Percentiles rank a stretch among this genome's conserved stretches.
These are phyloP conservation scores for Microcebus jonahi DNA, from an alignment of 2,113 vertebrate species.

Conservation along the genomic window DNA sequence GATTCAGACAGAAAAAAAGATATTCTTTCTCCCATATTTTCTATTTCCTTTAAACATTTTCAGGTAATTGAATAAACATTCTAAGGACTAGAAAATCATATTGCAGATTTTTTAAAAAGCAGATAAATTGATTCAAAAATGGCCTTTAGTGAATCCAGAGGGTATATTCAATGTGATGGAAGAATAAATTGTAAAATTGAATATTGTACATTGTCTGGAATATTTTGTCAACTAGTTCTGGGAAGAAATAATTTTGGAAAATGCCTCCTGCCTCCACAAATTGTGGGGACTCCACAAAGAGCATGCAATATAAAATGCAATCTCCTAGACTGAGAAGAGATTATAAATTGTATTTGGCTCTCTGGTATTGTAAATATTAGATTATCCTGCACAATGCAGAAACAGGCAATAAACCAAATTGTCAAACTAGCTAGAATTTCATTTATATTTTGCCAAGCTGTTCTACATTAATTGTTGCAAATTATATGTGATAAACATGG, in stretches of 20 bases:
- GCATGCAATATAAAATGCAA: constrained; percentile 46
- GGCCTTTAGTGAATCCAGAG: background rate
- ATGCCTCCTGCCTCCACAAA: background rate
- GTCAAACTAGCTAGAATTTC: constrained; percentile 64
- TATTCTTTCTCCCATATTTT: background rate
- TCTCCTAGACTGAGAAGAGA: background rate
- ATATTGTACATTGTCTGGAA: background rate
- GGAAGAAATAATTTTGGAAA: constrained; percentile 51
- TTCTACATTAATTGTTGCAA: constrained; percentile 60
- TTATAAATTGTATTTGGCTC: constrained; percentile 53
- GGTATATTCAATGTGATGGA: background rate
- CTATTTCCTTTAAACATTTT: constrained; percentile 3
- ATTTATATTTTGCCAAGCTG: constrained; percentile 64
- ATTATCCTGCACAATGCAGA: constrained; percentile 60
- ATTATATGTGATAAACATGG: constrained; percentile 61
- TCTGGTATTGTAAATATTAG: constrained; percentile 45
- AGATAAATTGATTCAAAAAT: constrained; percentile 51
- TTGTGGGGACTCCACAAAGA: background rate
- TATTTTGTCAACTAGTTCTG: background rate
- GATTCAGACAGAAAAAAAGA: constrained; percentile 33
- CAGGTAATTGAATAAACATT: constrained; percentile 31
- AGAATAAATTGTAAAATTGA: constrained; percentile 38
- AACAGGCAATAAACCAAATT: constrained; percentile 60
- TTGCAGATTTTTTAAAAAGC: constrained; percentile 44
- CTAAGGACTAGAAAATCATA: constrained; percentile 43